Base-by-base conservation (phyloP, 1,140 invertebrate genomes). In the Marisa cornuarietis region DNA sequence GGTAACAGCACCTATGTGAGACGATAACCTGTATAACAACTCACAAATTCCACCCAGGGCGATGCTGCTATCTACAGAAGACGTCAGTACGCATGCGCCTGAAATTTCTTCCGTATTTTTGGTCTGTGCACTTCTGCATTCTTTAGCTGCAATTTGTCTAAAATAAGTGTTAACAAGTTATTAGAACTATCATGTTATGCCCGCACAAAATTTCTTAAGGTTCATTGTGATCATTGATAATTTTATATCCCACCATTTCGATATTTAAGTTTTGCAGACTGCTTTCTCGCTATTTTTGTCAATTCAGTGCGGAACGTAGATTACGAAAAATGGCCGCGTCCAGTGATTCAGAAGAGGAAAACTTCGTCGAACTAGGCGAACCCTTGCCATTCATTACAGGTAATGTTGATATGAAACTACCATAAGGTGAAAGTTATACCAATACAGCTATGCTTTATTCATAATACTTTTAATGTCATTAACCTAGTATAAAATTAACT, bases 321-420 rank as follows among this genome's bases (percentile, higher is more conserved):
- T 58, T 58, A 9, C 54, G 2, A 68, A 76, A 79, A 42, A 85
- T 83, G 84, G 82, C 82, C 54, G 52, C 78, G 18, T 76, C 78
- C 72, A 80, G 81, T 58, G 85, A 87, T 74, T 91, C 91, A 0
- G 90, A 92, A 20, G 94, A 94, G 71, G 94, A 94, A 72, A 93
- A 94, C 82, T 92, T 93, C 86, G 94, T 94, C 66, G 92, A 92
- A 51, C 95, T 94, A 90, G 96, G 96, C 72, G 95, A 94, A 78
- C 92, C 95, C 2, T 89, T 96, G 18, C 94, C 94, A 0, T 91
- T 95, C 51, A 94, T 95, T 86, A 95, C 96, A 93, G 95, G 95
- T 95, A 90, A 75, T 1, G 16, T 14, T 58, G 54, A 58, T 58
- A 18, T 18, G 54, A 58, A 58, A 58, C 11, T 4, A 18, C 4